These are phyloP conservation scores for Cyanistes caeruleus DNA, from an alignment of 2,113 vertebrate genomes.

Conservation along the genomic window DNA sequence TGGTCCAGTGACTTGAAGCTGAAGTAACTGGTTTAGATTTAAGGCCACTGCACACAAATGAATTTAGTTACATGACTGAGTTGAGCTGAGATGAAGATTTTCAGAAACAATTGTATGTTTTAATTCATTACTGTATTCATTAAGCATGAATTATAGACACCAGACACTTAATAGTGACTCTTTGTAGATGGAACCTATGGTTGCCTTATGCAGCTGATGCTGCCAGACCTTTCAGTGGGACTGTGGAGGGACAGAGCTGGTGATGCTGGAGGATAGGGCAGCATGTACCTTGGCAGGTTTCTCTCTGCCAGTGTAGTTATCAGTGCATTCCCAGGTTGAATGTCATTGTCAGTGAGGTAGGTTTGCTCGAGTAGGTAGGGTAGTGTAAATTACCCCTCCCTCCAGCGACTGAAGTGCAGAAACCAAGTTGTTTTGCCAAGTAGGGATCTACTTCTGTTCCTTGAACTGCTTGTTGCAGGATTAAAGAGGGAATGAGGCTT, in stretches of 20 bases:
- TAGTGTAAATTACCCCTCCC: background rate
- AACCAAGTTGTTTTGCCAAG: background rate
- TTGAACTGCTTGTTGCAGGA: background rate
- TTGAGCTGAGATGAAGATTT: background rate
- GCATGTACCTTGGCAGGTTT: background rate
- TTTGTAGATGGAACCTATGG: background rate
- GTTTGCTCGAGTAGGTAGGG: background rate
- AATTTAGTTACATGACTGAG: background rate
- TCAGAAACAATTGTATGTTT: background rate
- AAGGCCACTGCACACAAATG: background rate
- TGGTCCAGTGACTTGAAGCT: constrained; percentile 26
- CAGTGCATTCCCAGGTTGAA: background rate
- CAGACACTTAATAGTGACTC: background rate
- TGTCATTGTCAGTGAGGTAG: background rate
- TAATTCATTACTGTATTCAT: background rate
- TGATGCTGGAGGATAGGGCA: background rate
- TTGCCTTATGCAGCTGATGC: background rate
- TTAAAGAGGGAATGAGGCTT: background rate
- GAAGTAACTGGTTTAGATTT: background rate
- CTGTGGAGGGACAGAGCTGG: background rate
- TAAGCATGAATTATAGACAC: background rate
- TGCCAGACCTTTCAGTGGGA: background rate
- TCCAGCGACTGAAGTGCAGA: background rate
- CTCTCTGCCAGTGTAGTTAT: background rate
- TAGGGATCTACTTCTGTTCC: background rate